Conservation (phyloP, 2,113 vertebrate species). For the Burhinus oedicnemus region DNA sequence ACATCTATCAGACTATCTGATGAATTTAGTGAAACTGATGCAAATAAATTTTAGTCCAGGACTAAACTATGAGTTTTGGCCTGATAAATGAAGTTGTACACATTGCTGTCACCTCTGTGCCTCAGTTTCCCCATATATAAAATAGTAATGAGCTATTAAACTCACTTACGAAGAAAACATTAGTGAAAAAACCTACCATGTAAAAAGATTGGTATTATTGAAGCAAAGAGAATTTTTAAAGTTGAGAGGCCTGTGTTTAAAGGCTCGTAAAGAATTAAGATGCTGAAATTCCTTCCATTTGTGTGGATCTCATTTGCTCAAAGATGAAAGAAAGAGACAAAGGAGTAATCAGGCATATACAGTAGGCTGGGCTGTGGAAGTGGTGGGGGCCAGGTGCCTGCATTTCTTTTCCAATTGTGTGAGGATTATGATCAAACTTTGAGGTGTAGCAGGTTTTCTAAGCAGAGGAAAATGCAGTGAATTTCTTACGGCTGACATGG, state of each 20-base stretch:
- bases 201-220: not conserved
- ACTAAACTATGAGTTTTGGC: not conserved
- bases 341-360: not conserved
- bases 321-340: not conserved
- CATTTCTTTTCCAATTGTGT: not conserved
- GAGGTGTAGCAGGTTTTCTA: not conserved
- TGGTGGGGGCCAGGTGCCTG: not conserved
- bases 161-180: not conserved
- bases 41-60: not conserved
- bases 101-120: not conserved
- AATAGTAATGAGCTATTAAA: not conserved
- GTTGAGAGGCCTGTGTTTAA: not conserved
- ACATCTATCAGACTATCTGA: not conserved
- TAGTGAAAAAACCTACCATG: not conserved
- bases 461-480: not conserved
- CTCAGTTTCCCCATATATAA: not conserved
- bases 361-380: not conserved
- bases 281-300: not conserved
- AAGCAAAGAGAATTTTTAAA: not conserved
- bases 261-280: not conserved
- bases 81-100: not conserved
- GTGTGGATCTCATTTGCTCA: not conserved
- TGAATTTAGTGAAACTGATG: not conserved
- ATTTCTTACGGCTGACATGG: conserved; percentile 8
- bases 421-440: not conserved